Percentiles rank a stretch among this genome's conserved stretches.
These are phyloP conservation scores for Tanypteryx hageni DNA, from an alignment of 2,888 invertebrate genomes.

Conservation along the genomic window DNA sequence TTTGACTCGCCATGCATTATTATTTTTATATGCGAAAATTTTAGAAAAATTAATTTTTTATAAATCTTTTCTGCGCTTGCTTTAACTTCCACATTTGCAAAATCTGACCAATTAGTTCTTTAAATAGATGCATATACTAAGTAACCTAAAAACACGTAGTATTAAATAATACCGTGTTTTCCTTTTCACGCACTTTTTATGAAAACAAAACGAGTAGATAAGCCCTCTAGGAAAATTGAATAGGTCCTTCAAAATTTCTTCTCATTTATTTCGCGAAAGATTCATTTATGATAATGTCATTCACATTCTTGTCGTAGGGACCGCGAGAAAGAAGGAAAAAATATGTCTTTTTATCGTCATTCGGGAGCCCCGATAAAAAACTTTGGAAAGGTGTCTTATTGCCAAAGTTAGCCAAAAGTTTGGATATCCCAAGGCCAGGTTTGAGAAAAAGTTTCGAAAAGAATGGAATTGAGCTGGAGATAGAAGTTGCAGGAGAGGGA, in stretches of 20 bases:
- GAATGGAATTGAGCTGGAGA: slow-evolving; percentile 47
- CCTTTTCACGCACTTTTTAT: too few relatives aligned
- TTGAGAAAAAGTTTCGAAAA: slow-evolving; percentile 48
- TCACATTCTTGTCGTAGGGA: slow-evolving; percentile 39
- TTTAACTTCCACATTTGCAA: too few relatives aligned
- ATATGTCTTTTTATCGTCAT: slow-evolving; percentile 57
- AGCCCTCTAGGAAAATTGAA: slow-evolving; percentile 21
- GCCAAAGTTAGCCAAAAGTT: slow-evolving; percentile 57
- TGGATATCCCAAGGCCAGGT: slow-evolving; percentile 53
- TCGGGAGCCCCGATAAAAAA: slow-evolving; percentile 39
- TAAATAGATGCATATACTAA: too few relatives aligned
- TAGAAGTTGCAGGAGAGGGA: background rate
- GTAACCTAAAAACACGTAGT: too few relatives aligned
- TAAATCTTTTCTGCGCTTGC: too few relatives aligned
- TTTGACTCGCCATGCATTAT: too few relatives aligned
- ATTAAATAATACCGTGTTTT: too few relatives aligned
- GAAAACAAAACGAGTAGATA: too few relatives aligned
- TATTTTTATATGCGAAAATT: too few relatives aligned
- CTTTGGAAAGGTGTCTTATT: slow-evolving; percentile 45
- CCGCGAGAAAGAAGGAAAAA: background rate
- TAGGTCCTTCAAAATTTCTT: slow-evolving; percentile 25
- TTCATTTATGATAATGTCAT: slow-evolving; percentile 62
- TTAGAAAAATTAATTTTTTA: too few relatives aligned
- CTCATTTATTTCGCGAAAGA: background rate
- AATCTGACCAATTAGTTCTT: too few relatives aligned